Evolutionary conservation across 2,797 vertebrate species (phyloP).

Genomic region (Eospalax fontanierii): DNA sequence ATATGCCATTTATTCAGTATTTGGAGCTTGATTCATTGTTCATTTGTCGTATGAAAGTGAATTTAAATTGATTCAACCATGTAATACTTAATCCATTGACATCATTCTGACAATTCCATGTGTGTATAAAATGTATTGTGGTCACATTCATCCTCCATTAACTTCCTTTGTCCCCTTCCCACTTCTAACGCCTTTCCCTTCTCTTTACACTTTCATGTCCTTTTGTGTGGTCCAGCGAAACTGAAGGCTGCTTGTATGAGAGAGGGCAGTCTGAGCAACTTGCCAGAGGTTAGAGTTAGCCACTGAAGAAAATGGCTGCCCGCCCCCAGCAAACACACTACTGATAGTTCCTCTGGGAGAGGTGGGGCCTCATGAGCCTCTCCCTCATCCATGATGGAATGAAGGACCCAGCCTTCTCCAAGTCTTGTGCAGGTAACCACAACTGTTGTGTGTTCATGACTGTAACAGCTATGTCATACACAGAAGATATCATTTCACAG

Average conservation of each 20-base stretch:
- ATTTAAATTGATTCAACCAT: slow-evolving; percentile 58
- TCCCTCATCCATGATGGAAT: background rate
- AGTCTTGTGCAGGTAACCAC: background rate
- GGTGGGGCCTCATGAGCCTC: too few species aligned
- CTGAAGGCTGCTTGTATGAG: background rate
- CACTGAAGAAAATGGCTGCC: background rate
- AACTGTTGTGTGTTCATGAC: background rate
- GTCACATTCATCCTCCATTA: background rate
- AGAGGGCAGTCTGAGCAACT: background rate
- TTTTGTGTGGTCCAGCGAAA: background rate
- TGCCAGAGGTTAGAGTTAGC: background rate
- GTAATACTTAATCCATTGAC: slow-evolving; percentile 45
- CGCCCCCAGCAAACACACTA: too few species aligned
- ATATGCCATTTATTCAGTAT: slow-evolving; percentile 40
- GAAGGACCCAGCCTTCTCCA: background rate
- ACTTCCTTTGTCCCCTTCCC: background rate
- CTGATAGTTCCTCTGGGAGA: background rate
- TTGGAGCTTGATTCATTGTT: background rate
- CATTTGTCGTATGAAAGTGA: slow-evolving; percentile 43
- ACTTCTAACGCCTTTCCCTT: background rate
- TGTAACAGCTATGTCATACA: background rate
- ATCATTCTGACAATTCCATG: background rate
- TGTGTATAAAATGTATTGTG: background rate
- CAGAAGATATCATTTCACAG: background rate
- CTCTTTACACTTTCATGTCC: too few species aligned